Percentiles rank a stretch among this genome's conserved stretches.
Conservation (phyloP, 2,113 vertebrate genomes). For the Barnardius zonarius region DNA sequence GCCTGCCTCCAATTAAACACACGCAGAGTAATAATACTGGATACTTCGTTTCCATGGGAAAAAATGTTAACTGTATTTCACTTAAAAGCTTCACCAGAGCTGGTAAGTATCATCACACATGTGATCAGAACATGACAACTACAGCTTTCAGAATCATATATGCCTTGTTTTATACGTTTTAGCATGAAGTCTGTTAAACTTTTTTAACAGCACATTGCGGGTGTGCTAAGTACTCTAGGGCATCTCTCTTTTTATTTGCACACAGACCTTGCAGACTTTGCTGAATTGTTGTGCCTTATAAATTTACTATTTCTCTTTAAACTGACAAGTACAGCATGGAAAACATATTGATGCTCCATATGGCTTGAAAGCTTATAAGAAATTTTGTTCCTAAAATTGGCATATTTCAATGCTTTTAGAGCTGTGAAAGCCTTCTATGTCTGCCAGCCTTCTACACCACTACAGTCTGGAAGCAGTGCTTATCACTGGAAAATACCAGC, state of each 20-base stretch:
- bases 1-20: background rate
- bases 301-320: slow-evolving; percentile 14
- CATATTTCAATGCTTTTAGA: background rate
- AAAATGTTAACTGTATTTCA: background rate
- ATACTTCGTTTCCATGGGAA: background rate
- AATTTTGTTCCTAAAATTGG: background rate
- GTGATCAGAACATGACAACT: background rate
- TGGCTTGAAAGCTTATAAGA: background rate
- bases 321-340: background rate
- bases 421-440: background rate
- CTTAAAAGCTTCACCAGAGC: background rate
- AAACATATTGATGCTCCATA: slow-evolving; percentile 13
- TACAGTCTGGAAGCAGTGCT: background rate
- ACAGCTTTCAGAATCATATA: background rate
- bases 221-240: background rate
- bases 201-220: background rate
- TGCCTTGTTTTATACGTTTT: background rate
- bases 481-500: background rate
- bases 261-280: background rate
- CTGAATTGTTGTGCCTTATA: background rate
- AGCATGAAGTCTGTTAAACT: background rate
- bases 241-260: background rate
- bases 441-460: background rate
- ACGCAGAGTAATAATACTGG: accelerated
- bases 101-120: background rate